Conservation (phyloP, 2,797 vertebrate species). For the Pipistrellus pipistrellus region DNA sequence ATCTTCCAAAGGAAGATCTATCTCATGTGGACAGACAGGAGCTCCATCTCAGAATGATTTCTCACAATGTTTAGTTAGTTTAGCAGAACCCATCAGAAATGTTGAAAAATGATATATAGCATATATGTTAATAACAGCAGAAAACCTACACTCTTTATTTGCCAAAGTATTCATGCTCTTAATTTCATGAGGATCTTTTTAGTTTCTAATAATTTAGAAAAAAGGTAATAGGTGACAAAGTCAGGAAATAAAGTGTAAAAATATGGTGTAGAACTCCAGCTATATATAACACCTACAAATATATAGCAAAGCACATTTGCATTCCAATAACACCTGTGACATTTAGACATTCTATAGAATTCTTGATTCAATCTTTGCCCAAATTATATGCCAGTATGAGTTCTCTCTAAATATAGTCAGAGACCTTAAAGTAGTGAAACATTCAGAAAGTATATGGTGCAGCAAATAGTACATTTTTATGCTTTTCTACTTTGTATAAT, state of each 20-base stretch:
- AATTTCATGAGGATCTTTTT: slow-evolving; percentile 73
- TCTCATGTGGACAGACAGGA: background rate
- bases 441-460: background rate
- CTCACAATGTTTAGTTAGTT: background rate
- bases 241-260: slow-evolving; percentile 73
- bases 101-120: background rate
- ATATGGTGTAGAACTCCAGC: slow-evolving; percentile 52
- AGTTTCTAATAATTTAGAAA: slow-evolving; percentile 72
- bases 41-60: background rate
- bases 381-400: slow-evolving; percentile 39
- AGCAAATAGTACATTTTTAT: slow-evolving; percentile 21
- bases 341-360: slow-evolving; percentile 74
- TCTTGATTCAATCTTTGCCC: slow-evolving; percentile 57
- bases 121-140: background rate
- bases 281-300: slow-evolving; percentile 64
- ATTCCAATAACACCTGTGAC: slow-evolving; percentile 82
- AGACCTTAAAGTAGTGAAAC: slow-evolving; percentile 59
- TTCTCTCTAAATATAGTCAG: slow-evolving; percentile 73
- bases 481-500: slow-evolving; percentile 23
- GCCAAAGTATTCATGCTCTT: slow-evolving; percentile 22
- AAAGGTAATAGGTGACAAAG: slow-evolving; percentile 75
- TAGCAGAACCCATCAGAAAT: background rate
- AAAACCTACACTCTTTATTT: slow-evolving; percentile 47
- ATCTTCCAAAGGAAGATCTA: slow-evolving; percentile 48
- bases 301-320: slow-evolving; percentile 70